Conservation (phyloP, 2,113 vertebrate genomes). For the Pao palembangensis region DNA sequence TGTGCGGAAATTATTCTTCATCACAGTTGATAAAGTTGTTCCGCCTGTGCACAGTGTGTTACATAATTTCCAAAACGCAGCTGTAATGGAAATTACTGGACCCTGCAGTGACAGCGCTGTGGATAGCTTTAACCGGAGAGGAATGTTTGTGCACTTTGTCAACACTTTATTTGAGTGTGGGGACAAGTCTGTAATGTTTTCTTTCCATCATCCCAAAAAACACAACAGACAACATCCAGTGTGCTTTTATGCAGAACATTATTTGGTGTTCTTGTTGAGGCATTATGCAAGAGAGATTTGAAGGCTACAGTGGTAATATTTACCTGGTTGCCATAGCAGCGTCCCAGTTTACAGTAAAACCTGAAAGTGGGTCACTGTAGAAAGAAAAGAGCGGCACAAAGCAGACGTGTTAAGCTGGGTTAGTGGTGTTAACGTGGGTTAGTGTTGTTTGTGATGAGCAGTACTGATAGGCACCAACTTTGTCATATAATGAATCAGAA, state of each 20-base stretch:
- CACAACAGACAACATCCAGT: conserved; percentile 37
- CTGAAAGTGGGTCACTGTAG: conserved; percentile 36
- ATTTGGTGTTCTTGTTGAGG: conserved; percentile 39
- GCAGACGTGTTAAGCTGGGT: conserved; percentile 6
- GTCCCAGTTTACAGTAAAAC: conserved; percentile 18
- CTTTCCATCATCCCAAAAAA: conserved; percentile 30
- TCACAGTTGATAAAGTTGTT: no score
- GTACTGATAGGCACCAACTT: no score
- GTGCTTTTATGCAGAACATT: conserved; percentile 35
- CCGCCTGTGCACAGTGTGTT: neutral
- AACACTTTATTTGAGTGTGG: conserved; percentile 12
- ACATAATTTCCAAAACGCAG: conserved; percentile 26
- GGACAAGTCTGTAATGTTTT: conserved; percentile 36
- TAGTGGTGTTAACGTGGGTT: neutral
- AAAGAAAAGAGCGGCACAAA: conserved; percentile 15
- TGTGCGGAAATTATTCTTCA: no score
- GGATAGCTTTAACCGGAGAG: no score
- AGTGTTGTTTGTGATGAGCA: neutral
- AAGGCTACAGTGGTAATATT: conserved; percentile 58
- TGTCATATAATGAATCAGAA: no score
- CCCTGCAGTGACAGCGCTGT: no score
- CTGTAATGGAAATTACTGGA: conserved; percentile 25
- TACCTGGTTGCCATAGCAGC: conserved; percentile 57
- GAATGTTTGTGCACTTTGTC: conserved; percentile 32
- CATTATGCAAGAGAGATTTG: conserved; percentile 35